Conservation (phyloP, 2,888 invertebrate species). For the Athrips mouffetella region DNA sequence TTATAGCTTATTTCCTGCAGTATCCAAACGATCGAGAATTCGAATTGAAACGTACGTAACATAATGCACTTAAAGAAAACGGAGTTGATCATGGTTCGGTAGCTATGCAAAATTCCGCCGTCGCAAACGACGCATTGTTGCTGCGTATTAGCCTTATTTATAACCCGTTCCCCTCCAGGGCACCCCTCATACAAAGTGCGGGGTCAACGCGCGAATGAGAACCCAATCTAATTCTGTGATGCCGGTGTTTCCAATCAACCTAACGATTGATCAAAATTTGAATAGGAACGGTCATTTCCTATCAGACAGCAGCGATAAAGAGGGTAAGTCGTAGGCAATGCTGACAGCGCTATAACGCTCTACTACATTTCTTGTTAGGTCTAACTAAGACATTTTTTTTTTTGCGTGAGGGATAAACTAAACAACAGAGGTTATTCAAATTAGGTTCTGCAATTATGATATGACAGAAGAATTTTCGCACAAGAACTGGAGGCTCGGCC, state of each 20-base stretch:
- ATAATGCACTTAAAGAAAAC: constrained; percentile 13
- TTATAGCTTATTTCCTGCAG: constrained; percentile 8
- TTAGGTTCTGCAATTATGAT: constrained; percentile 2
- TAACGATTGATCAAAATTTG: constrained; percentile 40
- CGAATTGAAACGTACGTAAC: constrained; percentile 3
- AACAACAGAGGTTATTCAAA: constrained; percentile 10
- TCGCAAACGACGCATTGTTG: constrained; percentile 38
- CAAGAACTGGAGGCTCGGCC: not conserved
- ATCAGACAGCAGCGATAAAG: constrained; percentile 26
- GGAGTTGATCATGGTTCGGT: constrained; percentile 32
- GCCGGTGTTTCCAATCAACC: constrained; percentile 43
- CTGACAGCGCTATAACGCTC: not conserved
- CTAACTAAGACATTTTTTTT: not conserved
- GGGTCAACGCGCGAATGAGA: constrained; percentile 31
- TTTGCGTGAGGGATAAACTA: too few species aligned
- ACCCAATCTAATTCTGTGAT: constrained; percentile 45
- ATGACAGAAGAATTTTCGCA: constrained; percentile 2
- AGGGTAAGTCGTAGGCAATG: constrained; percentile 19
- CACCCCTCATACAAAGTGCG: constrained; percentile 21
- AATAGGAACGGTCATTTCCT: constrained; percentile 34
- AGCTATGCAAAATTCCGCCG: constrained; percentile 33
- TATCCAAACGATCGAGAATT: constrained; percentile 6
- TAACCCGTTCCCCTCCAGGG: constrained; percentile 33
- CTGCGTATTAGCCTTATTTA: constrained; percentile 39
- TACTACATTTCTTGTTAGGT: not conserved